Evolutionary conservation across 1,140 invertebrate species (phyloP).

Genomic region (Temnothorax curvispinosus): DNA sequence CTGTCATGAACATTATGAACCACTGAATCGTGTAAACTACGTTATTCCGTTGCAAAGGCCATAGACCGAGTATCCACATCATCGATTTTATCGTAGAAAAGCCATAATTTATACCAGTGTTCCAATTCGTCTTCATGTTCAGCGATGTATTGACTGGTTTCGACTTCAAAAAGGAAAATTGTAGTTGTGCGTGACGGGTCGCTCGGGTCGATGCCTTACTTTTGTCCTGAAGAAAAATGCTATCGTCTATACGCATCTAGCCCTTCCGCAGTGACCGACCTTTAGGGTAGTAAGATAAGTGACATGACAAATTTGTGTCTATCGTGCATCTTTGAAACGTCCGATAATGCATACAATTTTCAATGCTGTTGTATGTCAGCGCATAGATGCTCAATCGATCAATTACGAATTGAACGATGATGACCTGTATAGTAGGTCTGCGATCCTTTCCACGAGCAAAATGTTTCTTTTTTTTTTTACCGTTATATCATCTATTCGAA

Average conservation of each 20-base stretch:
- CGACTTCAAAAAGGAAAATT: slow-evolving; percentile 8
- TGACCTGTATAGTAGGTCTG: not conserved
- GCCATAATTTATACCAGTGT: slow-evolving; percentile 30
- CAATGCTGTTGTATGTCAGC: not conserved
- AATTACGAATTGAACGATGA: slow-evolving; percentile 4
- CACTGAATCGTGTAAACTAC: slow-evolving; percentile 26
- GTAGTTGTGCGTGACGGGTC: not conserved
- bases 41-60: slow-evolving; percentile 15
- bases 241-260: not conserved
- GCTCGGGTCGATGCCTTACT: slow-evolving; percentile 36
- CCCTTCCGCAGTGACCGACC: not conserved
- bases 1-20: slow-evolving; percentile 7
- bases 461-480: not conserved
- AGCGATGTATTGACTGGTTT: not conserved
- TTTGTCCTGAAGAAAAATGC: slow-evolving; percentile 13
- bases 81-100: slow-evolving; percentile 18
- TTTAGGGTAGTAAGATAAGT: slow-evolving; percentile 54
- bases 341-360: slow-evolving; percentile 11
- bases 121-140: slow-evolving; percentile 49
- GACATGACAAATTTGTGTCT: slow-evolving; percentile 10
- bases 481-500: not conserved
- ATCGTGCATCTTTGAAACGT: not conserved
- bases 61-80: slow-evolving; percentile 20
- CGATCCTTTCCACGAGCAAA: not conserved
- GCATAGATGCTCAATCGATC: not conserved